These are phyloP conservation scores for Eolophus roseicapilla DNA, from an alignment of 2,113 vertebrate genomes.

Conservation along the genomic window DNA sequence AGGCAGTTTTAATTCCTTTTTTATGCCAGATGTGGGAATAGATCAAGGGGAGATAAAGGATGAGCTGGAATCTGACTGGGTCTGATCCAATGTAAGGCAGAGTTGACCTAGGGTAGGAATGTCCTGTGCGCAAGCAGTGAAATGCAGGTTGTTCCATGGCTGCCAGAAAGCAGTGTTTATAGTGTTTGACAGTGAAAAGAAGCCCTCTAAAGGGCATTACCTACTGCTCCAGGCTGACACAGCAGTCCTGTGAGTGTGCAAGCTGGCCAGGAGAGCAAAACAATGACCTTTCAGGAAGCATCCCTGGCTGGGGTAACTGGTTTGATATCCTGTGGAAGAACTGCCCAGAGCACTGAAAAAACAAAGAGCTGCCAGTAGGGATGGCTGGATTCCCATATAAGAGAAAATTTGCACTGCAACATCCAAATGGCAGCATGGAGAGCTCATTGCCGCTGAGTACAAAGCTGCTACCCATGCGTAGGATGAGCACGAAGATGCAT, in stretches of 20 bases:
- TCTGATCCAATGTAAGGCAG: neutral
- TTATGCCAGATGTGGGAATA: neutral
- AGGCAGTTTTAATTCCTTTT: neutral
- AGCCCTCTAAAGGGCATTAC: neutral
- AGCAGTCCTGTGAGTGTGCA: neutral
- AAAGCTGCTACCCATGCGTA: neutral
- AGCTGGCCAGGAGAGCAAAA: neutral
- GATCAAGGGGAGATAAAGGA: neutral
- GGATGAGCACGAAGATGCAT: neutral
- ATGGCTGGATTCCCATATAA: neutral
- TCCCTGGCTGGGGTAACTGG: neutral
- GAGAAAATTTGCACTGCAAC: neutral
- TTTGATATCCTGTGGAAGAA: neutral
- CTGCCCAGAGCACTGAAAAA: neutral
- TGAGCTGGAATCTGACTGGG: neutral
- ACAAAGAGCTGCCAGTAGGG: neutral
- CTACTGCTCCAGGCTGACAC: neutral
- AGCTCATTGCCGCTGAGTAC: neutral
- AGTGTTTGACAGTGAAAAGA: neutral
- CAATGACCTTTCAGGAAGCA: neutral
- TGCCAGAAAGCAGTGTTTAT: neutral
- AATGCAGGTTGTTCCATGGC: accelerated
- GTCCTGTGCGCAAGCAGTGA: neutral
- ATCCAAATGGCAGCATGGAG: neutral
- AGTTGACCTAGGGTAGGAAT: neutral